Base-by-base conservation (phyloP, 2,113 vertebrate species). In the Chaenocephalus aceratus region DNA sequence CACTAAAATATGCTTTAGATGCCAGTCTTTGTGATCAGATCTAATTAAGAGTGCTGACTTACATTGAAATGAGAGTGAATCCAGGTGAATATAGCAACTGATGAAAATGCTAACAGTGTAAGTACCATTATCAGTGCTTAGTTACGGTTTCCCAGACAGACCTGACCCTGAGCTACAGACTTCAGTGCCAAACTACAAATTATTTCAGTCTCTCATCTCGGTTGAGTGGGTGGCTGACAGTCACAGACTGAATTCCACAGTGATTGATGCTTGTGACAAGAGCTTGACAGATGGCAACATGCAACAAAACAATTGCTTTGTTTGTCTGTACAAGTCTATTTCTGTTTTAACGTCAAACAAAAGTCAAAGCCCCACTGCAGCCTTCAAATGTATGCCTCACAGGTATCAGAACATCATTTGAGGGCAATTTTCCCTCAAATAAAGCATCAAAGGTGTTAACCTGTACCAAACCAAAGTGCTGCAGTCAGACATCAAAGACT, bases 191-290 rank as follows among this genome's bases (percentile, higher is more conserved):
- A n/a, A 76, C 60, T 70, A 56, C 36, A 77, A 82, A 80, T 53
- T 9, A 64, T 64, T 80, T 69, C 4, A 62, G 72, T 66, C 56
- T 83, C 71, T 84, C 36, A 78, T 68, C 54, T 77, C 4, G 11
- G 48, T 14, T 79, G 82, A 81, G 75, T 16, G 23, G 2, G 21
- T n/a, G 59, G 12, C 77, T 70, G 67, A 83, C 71, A 77, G 57
- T 64, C 74, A 30, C 73, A 11, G 13, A 41, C 6, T 36, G 60
- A 71, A 80, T 73, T 66, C 58, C 34, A 56, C 60, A 30, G 21
- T 75, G 80, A 88, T 12, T 74, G 87, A 85, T 82, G 72, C 30
- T 16, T 18, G 65, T 57, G 56, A 77, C 66, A 54, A 18, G 26
- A 69, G 41, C 36, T 36, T 66, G 60, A 76, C 72, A 78, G 70